Evolutionary conservation across 1,140 invertebrate species (phyloP).

Genomic region (Scaptomyza graminum): DNA sequence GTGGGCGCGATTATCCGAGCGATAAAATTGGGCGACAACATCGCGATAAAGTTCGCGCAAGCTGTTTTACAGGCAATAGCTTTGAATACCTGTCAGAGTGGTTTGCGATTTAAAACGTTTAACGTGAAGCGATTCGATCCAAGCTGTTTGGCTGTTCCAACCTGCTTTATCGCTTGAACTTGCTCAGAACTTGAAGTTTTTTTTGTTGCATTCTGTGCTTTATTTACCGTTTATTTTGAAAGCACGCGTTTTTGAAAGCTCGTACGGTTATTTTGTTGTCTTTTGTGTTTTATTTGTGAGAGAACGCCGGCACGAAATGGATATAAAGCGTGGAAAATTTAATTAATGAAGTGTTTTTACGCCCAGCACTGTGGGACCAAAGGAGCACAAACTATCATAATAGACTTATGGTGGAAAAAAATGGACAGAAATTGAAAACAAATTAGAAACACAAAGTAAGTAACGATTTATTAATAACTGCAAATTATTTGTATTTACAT

Average conservation of each 20-base stretch:
- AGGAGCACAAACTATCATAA: constrained; percentile 2
- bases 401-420: constrained; percentile 9
- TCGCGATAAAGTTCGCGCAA: no score
- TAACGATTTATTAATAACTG: constrained; percentile 5
- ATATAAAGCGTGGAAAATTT: constrained; percentile 11
- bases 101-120: no score
- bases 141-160: no score
- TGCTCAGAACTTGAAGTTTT: no score
- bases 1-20: no score
- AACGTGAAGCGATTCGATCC: no score
- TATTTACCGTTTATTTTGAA: constrained; percentile 17
- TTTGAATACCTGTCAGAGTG: no score
- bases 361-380: constrained; percentile 10
- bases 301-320: constrained; percentile 11
- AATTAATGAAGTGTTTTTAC: constrained; percentile 9
- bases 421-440: constrained; percentile 9
- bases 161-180: no score
- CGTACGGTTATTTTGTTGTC: neutral
- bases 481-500: constrained; percentile 8
- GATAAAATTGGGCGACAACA: no score
- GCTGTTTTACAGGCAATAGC: no score
- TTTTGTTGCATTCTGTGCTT: constrained; percentile 17
- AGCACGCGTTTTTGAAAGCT: neutral
- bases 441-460: constrained; percentile 8
- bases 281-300: constrained; percentile 10